Base-by-base conservation (phyloP, 2,888 invertebrate species). In the Bombylius discolor region DNA sequence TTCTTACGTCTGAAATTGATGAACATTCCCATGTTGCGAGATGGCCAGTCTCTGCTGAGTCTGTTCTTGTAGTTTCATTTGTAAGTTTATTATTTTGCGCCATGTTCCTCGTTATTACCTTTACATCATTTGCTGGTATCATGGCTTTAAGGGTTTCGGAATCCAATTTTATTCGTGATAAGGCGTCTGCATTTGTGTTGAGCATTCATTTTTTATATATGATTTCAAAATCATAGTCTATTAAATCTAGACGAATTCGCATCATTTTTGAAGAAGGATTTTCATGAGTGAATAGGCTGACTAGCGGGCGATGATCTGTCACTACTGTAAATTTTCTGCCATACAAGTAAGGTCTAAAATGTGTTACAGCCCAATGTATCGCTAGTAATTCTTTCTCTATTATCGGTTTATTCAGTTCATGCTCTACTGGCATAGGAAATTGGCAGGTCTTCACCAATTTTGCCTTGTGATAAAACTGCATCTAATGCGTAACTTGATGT, bases 341-440 rank as follows among this genome's bases (percentile, higher is more conserved):
- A 52, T 62, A 65, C 11, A 68, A 23, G 56, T 68, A 67, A 2
- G 64, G 64, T 51, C 63, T 53, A 55, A 66, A 67, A 55, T 65
- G 61, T 36, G 62, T 60, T 4, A 63, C 59, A 4, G 59, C 62
- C 57, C 54, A 57, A 36, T 54, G 44, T 12, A 57, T 54, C 5
- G 53, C 57, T 32, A 63, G 34, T 8, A 64, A 47, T 58, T 68
- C 66, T 56, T 61, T 63, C 50, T 65, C 64, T 4, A 61, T 64
- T 0, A 63, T 62, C 1, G 59, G 52, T 47, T 66, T 65, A 45
- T 63, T 64, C 12, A 34, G 36, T 52, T 66, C 65, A 1, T 58
- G 59, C 66, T 53, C 62, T 55, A n/a, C 61, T 62, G 0, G 65
- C 63, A 53, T 62, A 67, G 7, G 64, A 64, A 14, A 67, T 62